Evolutionary conservation across 2,797 vertebrate species (phyloP).

Genomic region (Microctenopoma stevenorrisi): DNA sequence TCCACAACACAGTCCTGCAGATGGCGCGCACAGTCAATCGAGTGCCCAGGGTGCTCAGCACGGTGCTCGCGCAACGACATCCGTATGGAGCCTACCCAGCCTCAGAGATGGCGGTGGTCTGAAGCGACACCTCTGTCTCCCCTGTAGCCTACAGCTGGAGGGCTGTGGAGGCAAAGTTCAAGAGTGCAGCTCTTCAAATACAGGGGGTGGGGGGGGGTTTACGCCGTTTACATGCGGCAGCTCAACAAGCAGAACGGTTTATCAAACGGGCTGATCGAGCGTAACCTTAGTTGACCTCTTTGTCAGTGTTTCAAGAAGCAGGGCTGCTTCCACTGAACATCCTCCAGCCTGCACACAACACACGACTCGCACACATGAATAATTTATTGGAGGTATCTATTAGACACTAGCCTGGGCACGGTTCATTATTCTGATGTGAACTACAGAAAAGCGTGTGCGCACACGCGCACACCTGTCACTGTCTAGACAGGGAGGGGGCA

Average conservation of each 20-base stretch:
- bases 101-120: slow-evolving; percentile 69
- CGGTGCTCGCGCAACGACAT: slow-evolving; percentile 52
- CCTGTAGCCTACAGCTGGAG: slow-evolving; percentile 32
- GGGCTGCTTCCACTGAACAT: slow-evolving; percentile 23
- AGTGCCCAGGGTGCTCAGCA: slow-evolving; percentile 57
- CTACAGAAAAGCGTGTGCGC: slow-evolving; percentile 71
- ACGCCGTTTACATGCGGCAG: slow-evolving; percentile 9
- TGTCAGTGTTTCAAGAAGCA: slow-evolving; percentile 43
- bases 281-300: slow-evolving; percentile 73
- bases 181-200: slow-evolving; percentile 31
- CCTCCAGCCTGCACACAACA: slow-evolving; percentile 7
- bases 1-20: slow-evolving; percentile 74
- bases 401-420: slow-evolving; percentile 56
- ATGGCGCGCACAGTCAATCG: slow-evolving; percentile 73
- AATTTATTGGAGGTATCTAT: slow-evolving; percentile 51
- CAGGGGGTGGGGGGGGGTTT: neutral
- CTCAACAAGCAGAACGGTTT: slow-evolving; percentile 18
- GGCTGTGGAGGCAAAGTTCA: slow-evolving; percentile 52
- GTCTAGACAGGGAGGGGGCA: slow-evolving; percentile 86
- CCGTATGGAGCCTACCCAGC: slow-evolving; percentile 33
- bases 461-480: slow-evolving; percentile 86
- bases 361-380: slow-evolving; percentile 41
- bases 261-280: slow-evolving; percentile 27
- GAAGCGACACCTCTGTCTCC: slow-evolving; percentile 56
- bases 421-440: slow-evolving; percentile 80